Base-by-base conservation (phyloP, 2,888 invertebrate genomes). In the Hedya salicella region DNA sequence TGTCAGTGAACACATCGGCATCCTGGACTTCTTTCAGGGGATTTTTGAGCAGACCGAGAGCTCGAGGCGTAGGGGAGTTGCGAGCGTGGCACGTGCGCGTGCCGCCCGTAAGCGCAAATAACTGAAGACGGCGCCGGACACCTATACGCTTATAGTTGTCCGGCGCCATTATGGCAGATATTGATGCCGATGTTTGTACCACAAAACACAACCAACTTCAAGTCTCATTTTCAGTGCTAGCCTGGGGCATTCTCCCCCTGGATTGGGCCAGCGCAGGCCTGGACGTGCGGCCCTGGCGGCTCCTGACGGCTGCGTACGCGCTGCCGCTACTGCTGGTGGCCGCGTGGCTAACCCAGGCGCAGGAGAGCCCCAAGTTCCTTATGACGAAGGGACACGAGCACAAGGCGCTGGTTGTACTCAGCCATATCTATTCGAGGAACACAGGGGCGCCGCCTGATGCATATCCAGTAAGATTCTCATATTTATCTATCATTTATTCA, bases 301-400 rank as follows among this genome's bases (percentile, higher is more conserved):
- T 96, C 5, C 94, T 96, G 67, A 87, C 96, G 0, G 89, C 95
- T 0, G 79, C 94, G 0, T 94, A 96, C 74, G 93, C 95, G 0
- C 32, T 95, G 0, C 94, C 96, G 0, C 93, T 95, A 30, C 73
- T 96, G 0, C 66, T 89, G 3, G 81, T 87, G 3, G 90, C 88
- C 0, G 3, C 84, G 0, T 78, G 79, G 71, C 69, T 87, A 65
- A 70, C 80, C 0, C 69, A 72, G 14, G 81, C 94, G 13, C 96
- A 96, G 0, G 97, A 97, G 83, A 97, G 96, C 77, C 97, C 97
- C 0, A 96, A 96, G 82, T 97, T 95, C 82, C 89, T 95, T 49
- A 88, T 95, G 67, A 92, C 95, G 0, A 94, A 93, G 73, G 94
- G 95, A 0, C 91, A 92, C 67, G 85, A 91, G 2, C 86, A 92